Base-by-base conservation (phyloP, 2,888 invertebrate species). In the Eutolmus rufibarbis region DNA sequence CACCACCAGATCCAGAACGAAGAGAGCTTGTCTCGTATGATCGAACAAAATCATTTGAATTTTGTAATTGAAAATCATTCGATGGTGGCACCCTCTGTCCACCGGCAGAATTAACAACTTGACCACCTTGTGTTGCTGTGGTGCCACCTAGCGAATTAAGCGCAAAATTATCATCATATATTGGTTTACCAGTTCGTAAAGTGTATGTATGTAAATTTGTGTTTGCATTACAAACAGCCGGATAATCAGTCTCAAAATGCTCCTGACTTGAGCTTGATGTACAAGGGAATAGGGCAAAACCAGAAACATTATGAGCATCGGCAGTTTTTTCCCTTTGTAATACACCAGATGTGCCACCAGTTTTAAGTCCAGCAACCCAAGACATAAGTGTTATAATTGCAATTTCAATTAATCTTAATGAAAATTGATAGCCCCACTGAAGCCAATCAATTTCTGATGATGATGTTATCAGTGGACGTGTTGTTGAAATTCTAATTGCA, bases 401-500 rank as follows among this genome's bases (percentile, higher is more conserved):
- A 77, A 98, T 95, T 93, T 98, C 98, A 86, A 97, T 94, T 7
- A 97, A 94, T 37, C 98, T 94, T 85, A 97, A 94, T 0, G 96
- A 96, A 91, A 97, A 96, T 91, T 98, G 97, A 93, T 97, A 98
- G 28, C 97, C 96, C 97, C 97, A 98, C 94, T 98, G 96, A 4
- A 97, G 94, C 98, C 98, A 98, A 88, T 96, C 95, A 90, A 95
- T 95, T 90, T 96, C 95, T 0, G 91, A 89, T 93, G 93, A 87
- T 92, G 93, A 89, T 91, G 92, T 85, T 19, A 90, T 90, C n/a
- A 91, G 76, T 0, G 91, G 90, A 3, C 92, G 90, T 3, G 90
- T 90, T 89, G 91, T 92, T 90, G 94, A 93, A 74, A 96, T 95
- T 79, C 94, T 95, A 90, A 96, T 94, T 79, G 96, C 94, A 1